These are phyloP conservation scores for Callosobruchus maculatus DNA, from an alignment of 2,888 invertebrate species.

Conservation along the genomic window DNA sequence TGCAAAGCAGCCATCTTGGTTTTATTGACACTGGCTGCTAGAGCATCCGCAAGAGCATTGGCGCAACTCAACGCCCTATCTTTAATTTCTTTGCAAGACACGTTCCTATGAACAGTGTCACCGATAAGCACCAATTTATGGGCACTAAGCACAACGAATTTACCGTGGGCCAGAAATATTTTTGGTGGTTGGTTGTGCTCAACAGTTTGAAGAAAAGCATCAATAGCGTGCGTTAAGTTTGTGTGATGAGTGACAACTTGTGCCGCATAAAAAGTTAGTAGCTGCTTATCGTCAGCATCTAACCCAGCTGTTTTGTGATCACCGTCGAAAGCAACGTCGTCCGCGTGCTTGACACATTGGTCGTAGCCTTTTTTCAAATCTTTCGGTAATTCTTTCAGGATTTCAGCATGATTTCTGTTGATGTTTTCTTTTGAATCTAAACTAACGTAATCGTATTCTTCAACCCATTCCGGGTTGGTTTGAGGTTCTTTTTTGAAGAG, in stretches of 20 bases:
- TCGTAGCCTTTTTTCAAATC: conserved; percentile 74
- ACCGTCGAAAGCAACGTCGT: conserved; percentile 58
- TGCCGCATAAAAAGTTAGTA: conserved; percentile 82
- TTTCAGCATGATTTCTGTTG: conserved; percentile 68
- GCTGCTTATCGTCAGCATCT: conserved; percentile 76
- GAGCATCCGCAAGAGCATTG: conserved; percentile 75
- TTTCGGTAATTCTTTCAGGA: conserved; percentile 68
- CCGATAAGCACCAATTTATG: conserved; percentile 93
- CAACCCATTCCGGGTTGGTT: conserved; percentile 62
- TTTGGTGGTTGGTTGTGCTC: conserved; percentile 93
- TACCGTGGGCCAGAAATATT: conserved; percentile 88
- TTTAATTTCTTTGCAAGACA: conserved; percentile 70
- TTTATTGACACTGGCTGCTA: conserved; percentile 79
- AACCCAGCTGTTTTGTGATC: conserved; percentile 51
- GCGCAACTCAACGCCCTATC: conserved; percentile 71
- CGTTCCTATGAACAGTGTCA: conserved; percentile 86
- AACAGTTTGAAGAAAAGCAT: conserved; percentile 86
- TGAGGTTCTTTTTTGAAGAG: conserved; percentile 64
- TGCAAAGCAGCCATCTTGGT: conserved; percentile 89
- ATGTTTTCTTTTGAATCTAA: conserved; percentile 72
- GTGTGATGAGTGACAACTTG: conserved; percentile 83
- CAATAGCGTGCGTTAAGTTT: conserved; percentile 83
- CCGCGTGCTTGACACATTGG: conserved; percentile 69
- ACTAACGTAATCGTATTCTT: conserved; percentile 90
- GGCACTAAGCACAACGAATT: conserved; percentile 90